These are phyloP conservation scores for Melikaiella ostensackeni DNA, from an alignment of 2,888 invertebrate genomes.

Conservation along the genomic window DNA sequence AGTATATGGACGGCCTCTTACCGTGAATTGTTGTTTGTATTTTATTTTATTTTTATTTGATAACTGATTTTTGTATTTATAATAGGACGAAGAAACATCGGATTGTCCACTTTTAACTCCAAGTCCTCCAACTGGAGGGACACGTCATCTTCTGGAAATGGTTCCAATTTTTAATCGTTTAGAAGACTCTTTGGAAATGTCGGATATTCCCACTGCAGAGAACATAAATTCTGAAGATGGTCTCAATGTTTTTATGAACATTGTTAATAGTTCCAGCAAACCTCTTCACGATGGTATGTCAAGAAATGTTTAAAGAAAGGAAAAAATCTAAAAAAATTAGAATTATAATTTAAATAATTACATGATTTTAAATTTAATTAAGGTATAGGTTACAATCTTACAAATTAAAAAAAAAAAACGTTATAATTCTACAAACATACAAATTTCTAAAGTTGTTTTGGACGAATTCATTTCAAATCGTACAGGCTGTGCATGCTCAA, in stretches of 20 bases:
- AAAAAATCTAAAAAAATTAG: not conserved
- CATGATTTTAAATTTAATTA: no score
- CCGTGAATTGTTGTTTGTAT: no score
- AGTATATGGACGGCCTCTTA: no score
- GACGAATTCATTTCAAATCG: no score
- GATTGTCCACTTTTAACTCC: slow-evolving; percentile 83
- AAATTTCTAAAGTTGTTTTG: no score
- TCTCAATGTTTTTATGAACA: slow-evolving; percentile 70
- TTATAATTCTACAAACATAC: no score
- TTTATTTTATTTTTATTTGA: not conserved
- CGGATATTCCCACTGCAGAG: slow-evolving; percentile 58
- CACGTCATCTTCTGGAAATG: slow-evolving; percentile 60
- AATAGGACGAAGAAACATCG: slow-evolving; percentile 81
- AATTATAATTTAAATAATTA: not conserved
- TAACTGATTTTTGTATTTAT: not conserved
- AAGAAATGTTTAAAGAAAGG: not conserved
- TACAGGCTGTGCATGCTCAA: no score
- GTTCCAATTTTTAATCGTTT: slow-evolving; percentile 64
- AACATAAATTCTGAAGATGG: slow-evolving; percentile 72
- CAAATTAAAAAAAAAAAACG: no score
- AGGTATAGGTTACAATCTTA: no score
- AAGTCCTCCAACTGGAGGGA: slow-evolving; percentile 80
- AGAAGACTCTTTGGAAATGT: slow-evolving; percentile 59
- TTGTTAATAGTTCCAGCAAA: slow-evolving; percentile 73
- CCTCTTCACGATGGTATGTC: slow-evolving; percentile 70